These are phyloP conservation scores for Pygmarrhopalites habei DNA, from an alignment of 1,140 invertebrate genomes.

Conservation along the genomic window DNA sequence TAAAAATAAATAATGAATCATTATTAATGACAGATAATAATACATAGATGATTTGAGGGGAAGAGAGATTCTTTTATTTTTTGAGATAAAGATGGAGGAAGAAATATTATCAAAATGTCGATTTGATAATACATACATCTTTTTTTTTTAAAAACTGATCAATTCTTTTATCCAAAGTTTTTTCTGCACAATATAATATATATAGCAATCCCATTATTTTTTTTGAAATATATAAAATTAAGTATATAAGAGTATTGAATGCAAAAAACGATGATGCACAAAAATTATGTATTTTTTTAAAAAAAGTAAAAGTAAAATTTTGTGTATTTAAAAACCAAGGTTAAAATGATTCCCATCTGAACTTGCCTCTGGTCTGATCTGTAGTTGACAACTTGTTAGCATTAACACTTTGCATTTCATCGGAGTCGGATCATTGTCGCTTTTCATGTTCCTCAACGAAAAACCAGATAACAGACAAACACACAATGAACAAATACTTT, in stretches of 20 bases:
- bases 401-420: slow-evolving; percentile 10
- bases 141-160: no score
- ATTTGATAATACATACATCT: no score
- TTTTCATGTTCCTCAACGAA: slow-evolving; percentile 17
- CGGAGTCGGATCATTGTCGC: slow-evolving; percentile 9
- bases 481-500: slow-evolving; percentile 14
- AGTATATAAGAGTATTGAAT: neutral
- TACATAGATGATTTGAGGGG: no score
- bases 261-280: slow-evolving; percentile 2
- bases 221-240: no score
- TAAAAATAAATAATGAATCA: no score
- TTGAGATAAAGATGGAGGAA: no score
- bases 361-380: slow-evolving; percentile 14
- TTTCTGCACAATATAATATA: no score
- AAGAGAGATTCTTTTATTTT: no score
- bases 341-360: slow-evolving; percentile 15
- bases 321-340: neutral
- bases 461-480: slow-evolving; percentile 9
- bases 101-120: no score
- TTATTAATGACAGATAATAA: no score
- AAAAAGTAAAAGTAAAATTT: neutral
- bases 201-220: no score
- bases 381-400: slow-evolving; percentile 11
- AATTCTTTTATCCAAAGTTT: no score
- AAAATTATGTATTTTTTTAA: neutral